Base-by-base conservation (phyloP, 2,888 invertebrate species). In the Phragmatobia fuliginosa region DNA sequence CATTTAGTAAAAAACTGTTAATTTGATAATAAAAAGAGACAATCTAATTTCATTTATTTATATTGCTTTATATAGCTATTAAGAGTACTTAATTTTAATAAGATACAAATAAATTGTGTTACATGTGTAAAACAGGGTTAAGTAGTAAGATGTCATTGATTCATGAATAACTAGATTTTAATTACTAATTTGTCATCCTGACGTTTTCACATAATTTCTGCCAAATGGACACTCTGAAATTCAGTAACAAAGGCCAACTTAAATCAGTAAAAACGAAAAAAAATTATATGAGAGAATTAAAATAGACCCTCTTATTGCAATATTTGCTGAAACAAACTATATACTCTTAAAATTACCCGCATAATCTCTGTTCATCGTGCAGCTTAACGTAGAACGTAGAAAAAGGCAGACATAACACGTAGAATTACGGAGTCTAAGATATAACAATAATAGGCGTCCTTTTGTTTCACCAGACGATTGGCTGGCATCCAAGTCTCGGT, bases 381-480 rank as follows among this genome's bases (percentile, higher is more conserved):
- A n/a, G 1, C 21, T 21, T 49, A 2, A 10, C n/a, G 45, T 8
- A 49, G 21, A 49, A 10, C 8, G 45, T n/a, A 10, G 21, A 49
- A 49, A 8, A n/a, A 21, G 45, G 28, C 28, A 16, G 56, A 16
- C 56, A 56, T 14, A 32, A 45, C n/a, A 32, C 32, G 32, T 63
- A 32, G n/a, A 32, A 16, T n/a, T 21, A 32, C 25, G 7, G 11
- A 64, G 25, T 33, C 31, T 38, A 49, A 59, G 60, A 36, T 45
- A 66, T 45, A 65, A 72, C 64, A 75, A 71, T 68, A 72, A 72
- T 64, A 72, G 73, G n/a, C 60, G 69, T 66, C 56, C 66, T 69
- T 80, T 81, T 71, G 72, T 75, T 67, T 67, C 58, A 70, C 72
- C 70, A 75, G 66, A 74, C 49, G 33, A 74, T 78, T 81, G 81